These are phyloP conservation scores for Cantharis rufa DNA, from an alignment of 2,888 invertebrate genomes.

Conservation along the genomic window DNA sequence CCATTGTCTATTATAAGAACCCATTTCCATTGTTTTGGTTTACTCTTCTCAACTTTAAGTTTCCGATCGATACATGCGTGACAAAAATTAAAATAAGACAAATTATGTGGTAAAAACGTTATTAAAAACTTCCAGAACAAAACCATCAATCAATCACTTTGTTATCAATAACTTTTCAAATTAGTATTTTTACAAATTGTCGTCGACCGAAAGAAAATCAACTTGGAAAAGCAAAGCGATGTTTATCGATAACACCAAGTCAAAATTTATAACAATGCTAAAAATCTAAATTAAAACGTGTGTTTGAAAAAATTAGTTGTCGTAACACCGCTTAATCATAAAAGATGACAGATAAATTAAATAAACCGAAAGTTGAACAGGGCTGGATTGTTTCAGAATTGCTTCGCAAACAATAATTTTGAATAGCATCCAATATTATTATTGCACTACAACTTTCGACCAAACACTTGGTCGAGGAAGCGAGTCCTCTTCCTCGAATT, in stretches of 20 bases:
- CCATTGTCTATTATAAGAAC: slow-evolving; percentile 33
- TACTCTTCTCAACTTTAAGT: slow-evolving; percentile 25
- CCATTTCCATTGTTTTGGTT: slow-evolving; percentile 24
- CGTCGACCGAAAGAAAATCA: not conserved
- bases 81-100: slow-evolving; percentile 17
- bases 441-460: too few species aligned
- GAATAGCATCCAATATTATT: not conserved
- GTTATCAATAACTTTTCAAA: not conserved
- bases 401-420: not conserved
- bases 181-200: not conserved
- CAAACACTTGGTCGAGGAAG: not conserved
- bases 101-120: not conserved
- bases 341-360: slow-evolving; percentile 4
- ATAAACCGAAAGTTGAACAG: not conserved
- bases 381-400: not conserved
- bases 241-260: not conserved
- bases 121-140: not conserved
- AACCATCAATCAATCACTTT: not conserved
- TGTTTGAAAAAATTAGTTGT: not conserved
- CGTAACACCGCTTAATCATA: not conserved
- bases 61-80: slow-evolving; percentile 4
- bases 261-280: not conserved
- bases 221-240: not conserved
- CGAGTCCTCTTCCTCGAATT: not conserved
- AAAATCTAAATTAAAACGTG: not conserved